phyloP scores from a whole-genome alignment of 2,797 vertebrate species.

The Parauchenoglanis ngamensis region DNA sequence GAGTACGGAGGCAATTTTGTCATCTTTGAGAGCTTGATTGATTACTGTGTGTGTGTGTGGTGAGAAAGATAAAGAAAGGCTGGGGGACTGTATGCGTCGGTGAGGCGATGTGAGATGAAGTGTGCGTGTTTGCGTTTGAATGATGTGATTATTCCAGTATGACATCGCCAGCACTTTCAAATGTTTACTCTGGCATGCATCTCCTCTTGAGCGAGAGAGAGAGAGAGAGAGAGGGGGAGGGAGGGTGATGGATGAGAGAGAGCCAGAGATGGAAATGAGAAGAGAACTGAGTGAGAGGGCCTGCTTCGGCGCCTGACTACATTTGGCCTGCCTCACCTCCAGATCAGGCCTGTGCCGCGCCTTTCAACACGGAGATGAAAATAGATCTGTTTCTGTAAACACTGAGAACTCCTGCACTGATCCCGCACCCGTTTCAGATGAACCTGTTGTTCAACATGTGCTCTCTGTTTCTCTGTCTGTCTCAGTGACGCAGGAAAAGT shows the following conservation, averaged over 20 bases:
- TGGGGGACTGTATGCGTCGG: not conserved
- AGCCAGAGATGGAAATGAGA: constrained; percentile 44
- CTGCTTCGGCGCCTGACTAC: constrained; percentile 31
- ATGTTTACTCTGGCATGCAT: constrained; percentile 63
- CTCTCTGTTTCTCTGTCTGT: not conserved
- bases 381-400: constrained; percentile 43
- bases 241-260: constrained; percentile 29
- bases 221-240: constrained; percentile 36
- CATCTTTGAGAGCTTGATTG: constrained; percentile 25
- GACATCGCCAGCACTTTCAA: constrained; percentile 42
- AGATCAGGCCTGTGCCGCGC: not conserved
- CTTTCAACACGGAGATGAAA: constrained; percentile 11
- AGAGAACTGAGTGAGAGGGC: constrained; percentile 5
- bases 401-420: not conserved
- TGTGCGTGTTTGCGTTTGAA: constrained; percentile 39
- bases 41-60: constrained; percentile 8
- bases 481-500: constrained; percentile 75
- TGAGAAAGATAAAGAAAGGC: not conserved
- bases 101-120: not conserved
- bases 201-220: constrained; percentile 60
- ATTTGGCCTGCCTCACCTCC: constrained; percentile 25
- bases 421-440: not conserved
- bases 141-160: constrained; percentile 47
- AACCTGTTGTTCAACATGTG: not conserved
- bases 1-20: not conserved